phyloP scores from a whole-genome alignment of 30 jellyfish, hydroid and myxozoan species.

The Phacellophora camtschatica region DNA sequence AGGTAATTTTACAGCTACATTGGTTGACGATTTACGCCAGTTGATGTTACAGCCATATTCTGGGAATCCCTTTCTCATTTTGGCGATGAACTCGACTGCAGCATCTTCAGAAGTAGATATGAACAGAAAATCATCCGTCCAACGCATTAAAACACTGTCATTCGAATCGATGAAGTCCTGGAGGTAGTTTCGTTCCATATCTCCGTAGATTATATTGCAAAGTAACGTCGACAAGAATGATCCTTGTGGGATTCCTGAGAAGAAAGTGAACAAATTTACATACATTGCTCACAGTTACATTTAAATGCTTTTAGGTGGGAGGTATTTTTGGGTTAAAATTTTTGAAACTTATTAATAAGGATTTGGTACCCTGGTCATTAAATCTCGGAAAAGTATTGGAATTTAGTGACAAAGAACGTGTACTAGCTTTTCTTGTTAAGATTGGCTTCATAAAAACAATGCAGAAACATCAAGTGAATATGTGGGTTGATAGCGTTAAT shows the following conservation, averaged over 20 bases:
- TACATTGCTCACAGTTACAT: too few species aligned
- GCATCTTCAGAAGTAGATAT: slow-evolving; percentile 43
- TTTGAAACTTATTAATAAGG: too few species aligned
- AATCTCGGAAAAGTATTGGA: too few species aligned
- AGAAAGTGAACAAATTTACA: too few species aligned
- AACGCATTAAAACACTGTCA: slow-evolving; percentile 73
- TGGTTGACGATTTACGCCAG: slow-evolving; percentile 40
- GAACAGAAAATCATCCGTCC: slow-evolving; percentile 87
- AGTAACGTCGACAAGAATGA: slow-evolving; percentile 75
- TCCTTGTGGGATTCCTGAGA: slow-evolving; percentile 95
- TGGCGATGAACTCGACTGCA: slow-evolving; percentile 41
- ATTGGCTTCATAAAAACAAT: too few species aligned
- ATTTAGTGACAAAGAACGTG: too few species aligned
- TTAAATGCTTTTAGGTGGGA: too few species aligned
- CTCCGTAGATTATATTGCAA: slow-evolving; percentile 67
- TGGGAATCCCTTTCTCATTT: slow-evolving; percentile 42
- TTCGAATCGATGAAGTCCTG: slow-evolving; percentile 9
- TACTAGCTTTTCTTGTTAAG: too few species aligned
- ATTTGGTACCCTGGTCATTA: too few species aligned
- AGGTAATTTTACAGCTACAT: background rate
- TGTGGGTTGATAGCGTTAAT: too few species aligned
- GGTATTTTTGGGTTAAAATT: too few species aligned
- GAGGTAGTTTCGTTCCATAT: slow-evolving; percentile 53
- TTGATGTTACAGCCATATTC: slow-evolving; percentile 70
- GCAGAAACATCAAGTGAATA: too few species aligned